Percentiles rank a stretch among this genome's conserved stretches.
phyloP scores from a whole-genome alignment of 2,888 invertebrate genomes.

The Polymixis flavicincta region DNA sequence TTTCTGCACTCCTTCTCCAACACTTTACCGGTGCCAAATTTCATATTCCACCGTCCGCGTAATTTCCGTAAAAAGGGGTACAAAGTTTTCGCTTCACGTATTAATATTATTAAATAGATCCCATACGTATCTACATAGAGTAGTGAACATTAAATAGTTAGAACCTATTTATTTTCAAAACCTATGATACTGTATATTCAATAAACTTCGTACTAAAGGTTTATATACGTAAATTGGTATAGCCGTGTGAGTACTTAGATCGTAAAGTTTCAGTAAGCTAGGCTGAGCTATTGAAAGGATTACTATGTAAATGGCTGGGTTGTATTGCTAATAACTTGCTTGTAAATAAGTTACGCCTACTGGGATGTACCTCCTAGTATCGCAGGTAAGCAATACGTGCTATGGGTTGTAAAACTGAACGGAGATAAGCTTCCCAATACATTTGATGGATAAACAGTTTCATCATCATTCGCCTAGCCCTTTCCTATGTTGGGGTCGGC shows the following conservation, averaged over 20 bases:
- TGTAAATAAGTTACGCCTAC: constrained; percentile 46
- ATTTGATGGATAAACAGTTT: too few species aligned
- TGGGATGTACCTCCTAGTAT: constrained; percentile 18
- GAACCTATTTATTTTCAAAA: constrained; percentile 9
- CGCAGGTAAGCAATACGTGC: constrained; percentile 15
- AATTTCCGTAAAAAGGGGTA: too few species aligned
- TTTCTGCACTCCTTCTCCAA: too few species aligned
- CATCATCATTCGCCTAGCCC: too few species aligned
- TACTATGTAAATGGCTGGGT: constrained; percentile 64
- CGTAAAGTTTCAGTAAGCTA: constrained; percentile 58
- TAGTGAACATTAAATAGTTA: too few species aligned
- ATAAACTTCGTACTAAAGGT: constrained; percentile 6
- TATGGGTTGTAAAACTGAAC: constrained; percentile 15
- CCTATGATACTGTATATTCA: constrained; percentile 26
- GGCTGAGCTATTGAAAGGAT: constrained; percentile 59
- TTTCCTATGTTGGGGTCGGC: too few species aligned
- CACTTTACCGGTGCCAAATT: too few species aligned
- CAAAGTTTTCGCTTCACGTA: too few species aligned
- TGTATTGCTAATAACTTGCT: constrained; percentile 58
- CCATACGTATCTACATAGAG: background rate
- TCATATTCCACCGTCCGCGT: too few species aligned
- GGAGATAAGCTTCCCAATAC: constrained; percentile 1
- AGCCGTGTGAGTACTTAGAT: constrained; percentile 45
- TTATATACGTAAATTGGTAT: constrained; percentile 47
- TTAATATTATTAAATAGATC: too few species aligned